phyloP scores from a whole-genome alignment of 2,888 invertebrate genomes.

The Tholera decimalis region DNA sequence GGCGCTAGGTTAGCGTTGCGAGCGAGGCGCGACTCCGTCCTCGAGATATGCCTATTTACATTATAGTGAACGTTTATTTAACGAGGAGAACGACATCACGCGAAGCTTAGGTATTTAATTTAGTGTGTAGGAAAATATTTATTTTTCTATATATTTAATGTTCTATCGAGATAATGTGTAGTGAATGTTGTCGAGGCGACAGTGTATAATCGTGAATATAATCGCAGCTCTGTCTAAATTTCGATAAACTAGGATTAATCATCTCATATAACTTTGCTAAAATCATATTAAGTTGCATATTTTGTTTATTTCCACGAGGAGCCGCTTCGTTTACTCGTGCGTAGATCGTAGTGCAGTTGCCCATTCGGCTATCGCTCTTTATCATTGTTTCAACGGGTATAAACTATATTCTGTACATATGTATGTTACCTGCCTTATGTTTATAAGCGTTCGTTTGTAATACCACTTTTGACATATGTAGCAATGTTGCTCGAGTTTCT shows the following conservation, averaged over 20 bases:
- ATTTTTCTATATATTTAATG: constrained; percentile 91
- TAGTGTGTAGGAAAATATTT: constrained; percentile 91
- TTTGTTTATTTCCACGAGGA: constrained; percentile 69
- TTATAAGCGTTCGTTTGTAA: constrained; percentile 91
- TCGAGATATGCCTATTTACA: constrained; percentile 87
- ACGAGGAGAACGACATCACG: constrained; percentile 88
- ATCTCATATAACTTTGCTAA: constrained; percentile 81
- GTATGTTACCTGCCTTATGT: constrained; percentile 90
- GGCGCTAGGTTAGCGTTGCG: constrained; percentile 83
- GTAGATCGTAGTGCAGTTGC: constrained; percentile 71
- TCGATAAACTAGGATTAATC: constrained; percentile 80
- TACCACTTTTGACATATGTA: constrained; percentile 92
- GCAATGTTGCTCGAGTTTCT: constrained; percentile 90
- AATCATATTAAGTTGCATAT: constrained; percentile 78
- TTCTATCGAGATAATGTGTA: constrained; percentile 91
- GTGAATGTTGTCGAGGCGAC: constrained; percentile 90
- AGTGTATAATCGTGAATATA: constrained; percentile 80
- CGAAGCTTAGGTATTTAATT: constrained; percentile 90
- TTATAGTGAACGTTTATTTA: constrained; percentile 84
- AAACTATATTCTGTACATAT: constrained; percentile 87
- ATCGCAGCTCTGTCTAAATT: constrained; percentile 69
- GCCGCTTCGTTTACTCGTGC: constrained; percentile 56
- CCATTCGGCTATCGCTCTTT: constrained; percentile 85
- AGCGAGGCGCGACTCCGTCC: constrained; percentile 88
- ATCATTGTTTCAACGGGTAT: constrained; percentile 89